Evolutionary conservation across 2,888 invertebrate species (phyloP).

Genomic region (Tipula confusa): DNA sequence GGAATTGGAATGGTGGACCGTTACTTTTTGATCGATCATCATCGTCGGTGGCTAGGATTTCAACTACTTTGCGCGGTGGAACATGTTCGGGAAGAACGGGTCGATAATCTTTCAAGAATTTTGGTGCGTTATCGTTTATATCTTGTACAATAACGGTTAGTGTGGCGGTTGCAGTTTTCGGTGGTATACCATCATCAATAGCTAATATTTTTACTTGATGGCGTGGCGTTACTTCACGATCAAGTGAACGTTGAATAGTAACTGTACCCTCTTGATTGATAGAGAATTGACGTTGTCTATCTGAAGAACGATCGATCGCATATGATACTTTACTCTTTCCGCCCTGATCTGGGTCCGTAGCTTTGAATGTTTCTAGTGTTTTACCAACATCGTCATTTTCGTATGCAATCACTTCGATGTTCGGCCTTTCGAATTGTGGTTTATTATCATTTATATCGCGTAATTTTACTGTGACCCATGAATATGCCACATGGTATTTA

Average conservation of each 20-base stretch:
- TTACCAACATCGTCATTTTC: constrained; percentile 92
- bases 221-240: constrained; percentile 89
- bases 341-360: constrained; percentile 93
- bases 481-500: constrained; percentile 94
- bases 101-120: constrained; percentile 86
- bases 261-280: constrained; percentile 94
- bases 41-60: constrained; percentile 89
- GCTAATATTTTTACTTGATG: constrained; percentile 96
- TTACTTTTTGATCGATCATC: constrained; percentile 92
- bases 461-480: constrained; percentile 89
- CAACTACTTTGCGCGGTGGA: constrained; percentile 85
- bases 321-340: constrained; percentile 88
- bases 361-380: constrained; percentile 87
- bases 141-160: constrained; percentile 92
- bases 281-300: constrained; percentile 87
- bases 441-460: constrained; percentile 97
- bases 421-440: constrained; percentile 88
- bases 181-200: constrained; percentile 89
- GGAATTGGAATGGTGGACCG: constrained; percentile 94
- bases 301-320: constrained; percentile 87
- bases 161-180: constrained; percentile 90
- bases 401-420: constrained; percentile 85
- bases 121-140: constrained; percentile 92
- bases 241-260: constrained; percentile 85
- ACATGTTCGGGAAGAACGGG: constrained; percentile 92